A percentile compares a stretch with the other conserved stretches of the same genome.
phyloP scores from a whole-genome alignment of 2,113 vertebrate genomes.

The Bettongia penicillata region DNA sequence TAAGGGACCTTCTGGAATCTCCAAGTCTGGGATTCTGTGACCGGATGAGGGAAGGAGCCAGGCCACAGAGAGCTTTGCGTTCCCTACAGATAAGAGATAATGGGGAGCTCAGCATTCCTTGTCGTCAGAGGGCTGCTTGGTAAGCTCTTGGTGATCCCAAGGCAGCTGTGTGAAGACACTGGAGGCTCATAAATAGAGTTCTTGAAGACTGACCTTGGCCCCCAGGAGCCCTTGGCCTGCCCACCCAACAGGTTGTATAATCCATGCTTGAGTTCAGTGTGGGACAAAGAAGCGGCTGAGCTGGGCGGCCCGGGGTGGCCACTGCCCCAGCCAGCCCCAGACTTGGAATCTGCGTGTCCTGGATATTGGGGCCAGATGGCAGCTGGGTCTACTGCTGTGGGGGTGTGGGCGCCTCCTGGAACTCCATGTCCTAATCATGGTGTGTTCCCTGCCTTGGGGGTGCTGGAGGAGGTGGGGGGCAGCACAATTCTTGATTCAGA shows the following conservation, averaged over 20 bases:
- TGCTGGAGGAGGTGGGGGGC: background rate
- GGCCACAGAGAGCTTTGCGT: background rate
- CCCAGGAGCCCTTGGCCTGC: conserved; percentile 48
- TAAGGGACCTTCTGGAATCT: background rate
- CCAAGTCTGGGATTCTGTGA: background rate
- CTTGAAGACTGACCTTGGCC: conserved; percentile 20
- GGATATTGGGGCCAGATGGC: conserved; percentile 34
- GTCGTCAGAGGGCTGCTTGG: background rate
- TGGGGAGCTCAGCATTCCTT: background rate
- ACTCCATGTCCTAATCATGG: background rate
- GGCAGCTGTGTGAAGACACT: conserved; percentile 25
- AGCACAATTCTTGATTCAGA: conserved; percentile 36
- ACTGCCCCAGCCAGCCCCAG: background rate
- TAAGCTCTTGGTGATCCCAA: background rate
- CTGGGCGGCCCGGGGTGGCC: conserved; percentile 27
- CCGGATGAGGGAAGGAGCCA: background rate
- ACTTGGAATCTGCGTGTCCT: background rate
- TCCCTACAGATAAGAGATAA: background rate
- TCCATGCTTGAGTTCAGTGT: background rate
- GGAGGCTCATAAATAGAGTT: conserved; percentile 56
- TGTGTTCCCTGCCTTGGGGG: background rate
- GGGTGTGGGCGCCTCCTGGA: background rate
- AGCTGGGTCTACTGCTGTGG: background rate
- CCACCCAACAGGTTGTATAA: background rate
- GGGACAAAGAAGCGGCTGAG: background rate